These are phyloP conservation scores for Catharus bicknelli DNA, from an alignment of 2,113 vertebrate species.

Conservation along the genomic window DNA sequence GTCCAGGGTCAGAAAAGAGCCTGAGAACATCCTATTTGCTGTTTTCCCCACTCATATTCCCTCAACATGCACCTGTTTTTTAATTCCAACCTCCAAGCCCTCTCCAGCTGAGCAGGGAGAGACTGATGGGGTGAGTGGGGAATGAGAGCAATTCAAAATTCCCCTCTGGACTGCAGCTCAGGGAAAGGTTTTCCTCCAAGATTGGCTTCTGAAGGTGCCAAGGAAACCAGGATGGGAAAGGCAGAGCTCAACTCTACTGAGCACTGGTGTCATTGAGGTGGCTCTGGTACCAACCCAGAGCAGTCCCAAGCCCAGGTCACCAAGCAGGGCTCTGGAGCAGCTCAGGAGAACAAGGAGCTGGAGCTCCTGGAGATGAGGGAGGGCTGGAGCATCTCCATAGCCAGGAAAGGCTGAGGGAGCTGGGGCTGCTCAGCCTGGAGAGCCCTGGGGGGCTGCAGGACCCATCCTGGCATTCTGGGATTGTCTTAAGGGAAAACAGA, in stretches of 20 bases:
- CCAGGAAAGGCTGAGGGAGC: not conserved
- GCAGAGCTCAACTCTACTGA: not conserved
- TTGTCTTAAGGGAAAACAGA: accelerated
- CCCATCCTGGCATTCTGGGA: no score
- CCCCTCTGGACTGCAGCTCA: not conserved
- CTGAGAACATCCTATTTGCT: not conserved
- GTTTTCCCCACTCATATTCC: not conserved
- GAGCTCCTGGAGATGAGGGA: not conserved
- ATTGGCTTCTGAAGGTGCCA: not conserved
- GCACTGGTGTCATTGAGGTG: not conserved
- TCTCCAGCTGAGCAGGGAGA: not conserved
- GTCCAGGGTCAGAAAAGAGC: slow-evolving; percentile 1
- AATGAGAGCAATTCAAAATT: not conserved
- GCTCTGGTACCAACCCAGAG: accelerated
- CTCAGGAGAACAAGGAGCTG: accelerated
- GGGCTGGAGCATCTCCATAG: not conserved
- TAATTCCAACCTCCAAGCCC: not conserved
- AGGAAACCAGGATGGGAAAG: accelerated
- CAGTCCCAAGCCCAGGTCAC: accelerated
- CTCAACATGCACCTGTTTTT: not conserved
- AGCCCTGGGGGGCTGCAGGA: not conserved
- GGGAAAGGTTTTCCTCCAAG: not conserved
- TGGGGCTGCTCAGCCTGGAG: not conserved
- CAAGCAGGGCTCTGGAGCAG: not conserved
- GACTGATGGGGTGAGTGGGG: accelerated